phyloP scores from a whole-genome alignment of 2,888 invertebrate genomes.

The Cotesia congregata region DNA sequence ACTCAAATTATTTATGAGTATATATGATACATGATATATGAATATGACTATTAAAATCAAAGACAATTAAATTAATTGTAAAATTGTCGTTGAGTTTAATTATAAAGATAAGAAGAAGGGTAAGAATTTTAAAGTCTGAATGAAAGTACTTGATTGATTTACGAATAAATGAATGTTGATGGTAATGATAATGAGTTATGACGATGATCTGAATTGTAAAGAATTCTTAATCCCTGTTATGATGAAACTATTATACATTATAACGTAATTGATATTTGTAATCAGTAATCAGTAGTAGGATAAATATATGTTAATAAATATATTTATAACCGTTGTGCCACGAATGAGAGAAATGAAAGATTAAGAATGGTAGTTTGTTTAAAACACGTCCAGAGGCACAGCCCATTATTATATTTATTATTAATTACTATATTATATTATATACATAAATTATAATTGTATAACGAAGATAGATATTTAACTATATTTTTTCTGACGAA shows the following conservation, averaged over 20 bases:
- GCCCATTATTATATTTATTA: constrained; percentile 32
- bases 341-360: constrained; percentile 1
- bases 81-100: neutral
- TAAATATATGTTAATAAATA: constrained; percentile 1
- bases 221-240: neutral
- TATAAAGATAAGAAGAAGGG: neutral
- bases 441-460: constrained; percentile 30
- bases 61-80: neutral
- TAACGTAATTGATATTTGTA: neutral
- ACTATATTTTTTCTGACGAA: constrained; percentile 66
- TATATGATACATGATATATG: neutral
- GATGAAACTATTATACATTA: neutral
- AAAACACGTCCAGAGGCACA: constrained; percentile 40
- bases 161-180: neutral
- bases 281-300: constrained; percentile 10
- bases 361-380: constrained; percentile 29
- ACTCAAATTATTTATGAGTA: neutral
- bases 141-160: neutral
- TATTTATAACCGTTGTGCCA: neutral
- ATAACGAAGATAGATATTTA: constrained; percentile 58
- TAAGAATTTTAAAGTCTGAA: neutral
- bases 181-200: neutral
- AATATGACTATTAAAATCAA: neutral
- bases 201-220: neutral
- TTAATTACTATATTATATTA: constrained; percentile 16